Base-by-base conservation (phyloP, 2,888 invertebrate species). In the Microctonus hyperodae region DNA sequence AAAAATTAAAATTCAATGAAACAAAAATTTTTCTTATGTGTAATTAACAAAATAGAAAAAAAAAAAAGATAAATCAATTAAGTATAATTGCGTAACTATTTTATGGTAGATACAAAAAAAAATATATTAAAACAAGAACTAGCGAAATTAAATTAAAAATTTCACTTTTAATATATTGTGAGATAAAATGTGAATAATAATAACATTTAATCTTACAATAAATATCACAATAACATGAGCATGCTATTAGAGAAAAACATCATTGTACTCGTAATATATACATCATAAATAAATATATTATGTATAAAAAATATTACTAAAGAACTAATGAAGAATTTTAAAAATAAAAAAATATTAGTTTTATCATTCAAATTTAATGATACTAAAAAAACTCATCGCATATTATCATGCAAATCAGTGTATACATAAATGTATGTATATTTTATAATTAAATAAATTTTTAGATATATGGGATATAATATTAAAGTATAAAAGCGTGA, bases 31-130 rank as follows among this genome's bases (percentile, higher is more conserved):
- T 35, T 22, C 28, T 56, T 59, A 35, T 11, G 16, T 23, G 20
- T 4, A 59, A 59, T 20, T 50, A 33, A 10, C 9, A 22, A 53
- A 44, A 62, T 51, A 35, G n/a, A n/a, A n/a, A n/a, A n/a, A n/a
- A n/a, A n/a, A n/a, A n/a, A 31, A 64, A 50, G 16, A 58, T 6
- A 16, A 35, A 40, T 16, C 20, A 25, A 50, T 5, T 25, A 56
- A 37, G 44, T 20, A 28, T 31, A 28, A 7, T 48, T 25, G 16
- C 22, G 51, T 51, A 13, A 20, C 3, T 16, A 44, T 44, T 44
- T 44, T 44, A 16, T 37, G n/a, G 37, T 37, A 37, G 37, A 2
- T 37, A 37, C 37, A n/a, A 11, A 11, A 35, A 35, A 35, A 35
- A 40, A 28, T 5, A 5, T 7, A 28, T 28, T 28, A 28, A n/a